Evolutionary conservation across 1,140 invertebrate genomes (phyloP).

Genomic region (Cotesia vestalis): DNA sequence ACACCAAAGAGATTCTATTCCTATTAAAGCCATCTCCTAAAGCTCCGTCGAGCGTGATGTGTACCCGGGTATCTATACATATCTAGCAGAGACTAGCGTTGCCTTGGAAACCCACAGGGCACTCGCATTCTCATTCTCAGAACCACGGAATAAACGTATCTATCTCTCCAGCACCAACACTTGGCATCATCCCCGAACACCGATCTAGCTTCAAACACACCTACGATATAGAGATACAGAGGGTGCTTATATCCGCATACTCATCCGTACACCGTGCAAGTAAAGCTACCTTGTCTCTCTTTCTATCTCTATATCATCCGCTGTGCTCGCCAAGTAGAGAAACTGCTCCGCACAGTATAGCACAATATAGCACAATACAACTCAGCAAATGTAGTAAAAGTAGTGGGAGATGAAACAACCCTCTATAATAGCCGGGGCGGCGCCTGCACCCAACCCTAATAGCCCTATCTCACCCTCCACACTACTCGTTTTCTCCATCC

Average conservation of each 20-base stretch:
- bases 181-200: conserved; percentile 2
- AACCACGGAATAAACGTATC: neutral
- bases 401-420: conserved; percentile 34
- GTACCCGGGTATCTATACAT: no score
- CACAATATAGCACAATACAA: no score
- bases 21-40: conserved; percentile 61
- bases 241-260: conserved; percentile 15
- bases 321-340: conserved; percentile 3
- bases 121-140: neutral
- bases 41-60: no score
- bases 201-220: neutral
- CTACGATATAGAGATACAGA: neutral
- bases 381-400: conserved; percentile 9
- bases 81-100: conserved; percentile 51
- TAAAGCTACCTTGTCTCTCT: conserved; percentile 5
- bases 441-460: conserved; percentile 60
- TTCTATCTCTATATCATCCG: neutral
- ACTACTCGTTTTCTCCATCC: conserved; percentile 22
- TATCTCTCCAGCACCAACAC: conserved; percentile 15
- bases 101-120: conserved; percentile 55
- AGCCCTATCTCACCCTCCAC: conserved; percentile 58
- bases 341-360: neutral
- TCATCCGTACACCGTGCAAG: conserved; percentile 1
- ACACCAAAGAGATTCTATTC: conserved; percentile 49
- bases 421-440: conserved; percentile 39